Base-by-base conservation (phyloP, 1,140 invertebrate genomes). In the Solen grandis region DNA sequence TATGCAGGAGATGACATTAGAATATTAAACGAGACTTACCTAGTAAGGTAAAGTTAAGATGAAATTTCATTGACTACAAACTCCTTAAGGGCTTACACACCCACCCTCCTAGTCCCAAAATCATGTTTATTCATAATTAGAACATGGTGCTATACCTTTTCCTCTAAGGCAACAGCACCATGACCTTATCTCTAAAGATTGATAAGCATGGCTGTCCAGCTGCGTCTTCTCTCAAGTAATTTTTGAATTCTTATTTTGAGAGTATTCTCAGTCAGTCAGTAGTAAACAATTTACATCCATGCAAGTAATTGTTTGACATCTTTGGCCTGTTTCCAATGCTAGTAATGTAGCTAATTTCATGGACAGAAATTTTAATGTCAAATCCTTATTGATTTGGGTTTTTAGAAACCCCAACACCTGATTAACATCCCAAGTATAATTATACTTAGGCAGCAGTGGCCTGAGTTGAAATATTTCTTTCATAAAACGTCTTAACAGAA, bases 401-500 rank as follows among this genome's bases (percentile, higher is more conserved):
- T 54, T 31, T 38, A 82, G 14, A 19, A n/a, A 66, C 3, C 35
- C 29, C 35, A 82, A 27, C 1, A 82, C 80, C 1, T 16, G 14
- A 22, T 60, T 73, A 22, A 82, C 65, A 46, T 66, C 46, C 70
- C 72, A 82, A 4, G 63, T 76, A 19, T 41, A 16, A 22, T n/a
- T 68, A 54, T 76, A 76, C 31, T n/a, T 52, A n/a, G 59, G 72
- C 19, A 66, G 25, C 4, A 54, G 19, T 35, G 80, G 72, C 16
- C 62, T 22, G 22, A 65, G 27, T 62, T 62, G 36, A 80, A 80
- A 35, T n/a, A 73, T 36, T 10, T 57, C 66, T 50, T 66, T 82
- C 36, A 82, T 41, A 38, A 68, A 66, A 19, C 73, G 8, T 38
- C 22, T 31, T 16, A 81, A 35, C 19, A 22, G n/a, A 19, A 22